Evolutionary conservation across 2,888 invertebrate species (phyloP).

Genomic region (Coelogynopora nodosa): DNA sequence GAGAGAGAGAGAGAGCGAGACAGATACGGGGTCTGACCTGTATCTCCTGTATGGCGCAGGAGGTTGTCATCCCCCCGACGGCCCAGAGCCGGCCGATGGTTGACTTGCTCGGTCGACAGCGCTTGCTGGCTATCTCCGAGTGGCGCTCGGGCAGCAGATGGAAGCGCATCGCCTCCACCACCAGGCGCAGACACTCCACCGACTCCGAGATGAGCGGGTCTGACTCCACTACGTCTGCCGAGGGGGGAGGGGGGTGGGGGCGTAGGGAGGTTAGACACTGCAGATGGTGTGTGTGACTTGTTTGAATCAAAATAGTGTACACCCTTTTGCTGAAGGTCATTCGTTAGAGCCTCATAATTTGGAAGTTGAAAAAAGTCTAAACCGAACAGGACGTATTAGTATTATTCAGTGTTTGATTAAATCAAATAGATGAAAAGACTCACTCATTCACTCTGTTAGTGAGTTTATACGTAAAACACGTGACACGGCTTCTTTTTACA

Average conservation of each 20-base stretch:
- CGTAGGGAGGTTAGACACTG: not conserved
- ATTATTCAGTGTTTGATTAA: too few relatives aligned
- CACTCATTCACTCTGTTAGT: too few relatives aligned
- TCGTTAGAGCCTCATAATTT: not conserved
- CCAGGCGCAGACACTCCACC: slow-evolving; percentile 75
- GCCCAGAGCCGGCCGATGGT: slow-evolving; percentile 81
- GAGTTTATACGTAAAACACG: too few relatives aligned
- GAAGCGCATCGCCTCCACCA: slow-evolving; percentile 90
- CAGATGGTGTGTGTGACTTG: not conserved
- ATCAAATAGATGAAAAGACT: too few relatives aligned
- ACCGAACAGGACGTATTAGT: too few relatives aligned
- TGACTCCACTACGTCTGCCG: slow-evolving; percentile 80
- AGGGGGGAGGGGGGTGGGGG: slow-evolving; percentile 66
- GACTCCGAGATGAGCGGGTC: slow-evolving; percentile 67
- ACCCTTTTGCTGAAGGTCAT: not conserved
- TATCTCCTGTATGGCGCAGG: slow-evolving; percentile 63
- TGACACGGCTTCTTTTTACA: too few relatives aligned
- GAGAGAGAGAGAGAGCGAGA: too few relatives aligned
- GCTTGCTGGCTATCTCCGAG: slow-evolving; percentile 64
- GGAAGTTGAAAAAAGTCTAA: not conserved
- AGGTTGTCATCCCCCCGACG: slow-evolving; percentile 74
- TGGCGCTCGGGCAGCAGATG: slow-evolving; percentile 82
- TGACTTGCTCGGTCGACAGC: slow-evolving; percentile 75
- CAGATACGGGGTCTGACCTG: too few relatives aligned
- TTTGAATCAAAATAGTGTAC: not conserved